Evolutionary conservation across 2,113 vertebrate species (phyloP).

Genomic region (Phaethornis superciliosus): DNA sequence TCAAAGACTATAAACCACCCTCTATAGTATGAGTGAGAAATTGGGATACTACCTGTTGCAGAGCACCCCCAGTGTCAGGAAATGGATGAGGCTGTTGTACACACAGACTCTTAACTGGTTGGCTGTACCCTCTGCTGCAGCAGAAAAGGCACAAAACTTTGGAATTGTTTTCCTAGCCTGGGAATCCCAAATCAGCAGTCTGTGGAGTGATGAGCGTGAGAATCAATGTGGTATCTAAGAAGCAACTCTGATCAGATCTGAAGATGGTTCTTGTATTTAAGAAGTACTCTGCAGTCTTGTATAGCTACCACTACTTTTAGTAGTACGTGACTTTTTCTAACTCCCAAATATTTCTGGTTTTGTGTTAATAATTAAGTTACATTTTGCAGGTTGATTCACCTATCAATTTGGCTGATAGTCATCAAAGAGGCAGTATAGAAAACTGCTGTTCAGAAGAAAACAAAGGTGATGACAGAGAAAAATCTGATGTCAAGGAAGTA

Average conservation of each 20-base stretch:
- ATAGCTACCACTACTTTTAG: neutral
- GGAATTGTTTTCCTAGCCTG: neutral
- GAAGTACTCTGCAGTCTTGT: neutral
- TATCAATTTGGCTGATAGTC: constrained; percentile 15
- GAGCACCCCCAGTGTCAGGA: neutral
- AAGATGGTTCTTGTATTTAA: neutral
- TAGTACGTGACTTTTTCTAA: neutral
- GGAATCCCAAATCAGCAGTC: neutral
- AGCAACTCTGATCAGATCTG: neutral
- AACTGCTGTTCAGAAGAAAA: neutral
- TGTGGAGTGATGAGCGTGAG: neutral
- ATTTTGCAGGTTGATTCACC: constrained; percentile 56
- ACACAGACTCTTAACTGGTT: neutral
- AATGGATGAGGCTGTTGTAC: neutral
- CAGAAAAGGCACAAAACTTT: neutral
- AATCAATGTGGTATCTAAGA: neutral
- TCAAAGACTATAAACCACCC: neutral
- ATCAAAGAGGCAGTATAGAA: neutral
- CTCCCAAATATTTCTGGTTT: neutral
- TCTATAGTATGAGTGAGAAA: neutral
- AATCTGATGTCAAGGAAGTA: neutral
- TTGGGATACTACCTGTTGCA: neutral
- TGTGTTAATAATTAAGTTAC: neutral
- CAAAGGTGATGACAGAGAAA: neutral
- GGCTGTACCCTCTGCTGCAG: neutral